phyloP scores from a whole-genome alignment of 2,113 vertebrate genomes.

The Brienomyrus longianalis region DNA sequence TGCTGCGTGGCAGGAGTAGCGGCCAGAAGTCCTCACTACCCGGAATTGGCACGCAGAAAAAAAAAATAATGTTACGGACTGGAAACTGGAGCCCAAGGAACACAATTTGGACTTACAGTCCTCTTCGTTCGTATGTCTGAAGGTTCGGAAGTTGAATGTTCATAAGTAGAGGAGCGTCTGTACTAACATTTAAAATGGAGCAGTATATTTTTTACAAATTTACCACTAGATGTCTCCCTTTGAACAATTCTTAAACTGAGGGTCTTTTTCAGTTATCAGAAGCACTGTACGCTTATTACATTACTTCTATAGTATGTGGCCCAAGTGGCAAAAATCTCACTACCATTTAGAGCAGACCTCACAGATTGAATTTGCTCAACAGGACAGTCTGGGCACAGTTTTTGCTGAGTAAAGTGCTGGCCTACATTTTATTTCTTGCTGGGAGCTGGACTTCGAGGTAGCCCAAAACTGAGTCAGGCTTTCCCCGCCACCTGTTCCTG shows the following conservation, averaged over 20 bases:
- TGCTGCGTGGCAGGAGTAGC: no score
- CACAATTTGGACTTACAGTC: no score
- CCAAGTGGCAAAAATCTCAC: not conserved
- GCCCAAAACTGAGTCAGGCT: constrained; percentile 43
- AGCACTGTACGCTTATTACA: not conserved
- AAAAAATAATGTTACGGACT: no score
- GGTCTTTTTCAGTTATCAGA: not conserved
- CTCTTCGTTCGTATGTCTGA: no score
- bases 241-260: constrained; percentile 20
- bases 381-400: constrained; percentile 23
- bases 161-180: no score
- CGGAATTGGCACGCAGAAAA: no score
- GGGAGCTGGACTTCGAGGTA: constrained; percentile 34
- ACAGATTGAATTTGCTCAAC: constrained; percentile 12
- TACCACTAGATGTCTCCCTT: constrained; percentile 56
- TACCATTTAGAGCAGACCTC: not conserved
- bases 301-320: not conserved
- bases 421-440: constrained; percentile 42
- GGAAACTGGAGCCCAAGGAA: no score
- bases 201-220: not conserved
- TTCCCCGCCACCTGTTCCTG: constrained; percentile 50
- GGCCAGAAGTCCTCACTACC: no score
- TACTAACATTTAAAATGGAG: not conserved
- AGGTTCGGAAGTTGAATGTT: no score
- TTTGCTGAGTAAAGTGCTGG: constrained; percentile 35